Evolutionary conservation across 2,113 vertebrate species (phyloP).

Genomic region (Hipposideros armiger): DNA sequence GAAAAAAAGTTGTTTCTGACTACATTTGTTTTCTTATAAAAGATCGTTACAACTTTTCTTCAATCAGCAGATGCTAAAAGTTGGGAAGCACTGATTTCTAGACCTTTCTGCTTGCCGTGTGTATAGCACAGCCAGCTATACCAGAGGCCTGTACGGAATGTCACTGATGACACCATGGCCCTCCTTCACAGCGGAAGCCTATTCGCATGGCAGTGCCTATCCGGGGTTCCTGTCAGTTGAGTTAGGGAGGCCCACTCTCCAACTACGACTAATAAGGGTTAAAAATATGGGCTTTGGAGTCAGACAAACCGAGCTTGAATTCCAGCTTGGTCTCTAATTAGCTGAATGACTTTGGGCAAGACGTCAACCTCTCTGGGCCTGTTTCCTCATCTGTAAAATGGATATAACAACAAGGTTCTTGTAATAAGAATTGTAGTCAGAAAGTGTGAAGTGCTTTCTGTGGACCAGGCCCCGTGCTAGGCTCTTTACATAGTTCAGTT

Average conservation of each 20-base stretch:
- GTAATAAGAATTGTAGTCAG: neutral
- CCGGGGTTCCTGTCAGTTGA: neutral
- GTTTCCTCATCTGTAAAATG: neutral
- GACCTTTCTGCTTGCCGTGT: neutral
- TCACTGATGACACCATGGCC: rapidly evolving
- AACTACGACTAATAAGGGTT: neutral
- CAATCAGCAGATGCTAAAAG: neutral
- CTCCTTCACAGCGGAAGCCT: rapidly evolving
- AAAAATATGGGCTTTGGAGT: neutral
- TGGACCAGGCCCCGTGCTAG: neutral
- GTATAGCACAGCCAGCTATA: neutral
- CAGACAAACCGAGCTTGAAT: neutral
- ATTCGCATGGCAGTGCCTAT: rapidly evolving
- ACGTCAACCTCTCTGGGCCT: neutral
- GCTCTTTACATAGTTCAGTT: neutral
- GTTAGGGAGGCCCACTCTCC: neutral
- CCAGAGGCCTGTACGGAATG: neutral
- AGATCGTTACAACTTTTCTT: neutral
- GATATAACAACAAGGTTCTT: neutral
- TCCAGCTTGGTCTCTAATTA: neutral
- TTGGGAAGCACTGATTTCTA: constrained; percentile 38
- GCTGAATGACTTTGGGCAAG: constrained; percentile 6
- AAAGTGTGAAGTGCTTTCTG: neutral
- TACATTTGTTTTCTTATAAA: neutral
- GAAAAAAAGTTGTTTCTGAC: neutral